Evolutionary conservation across 2,113 vertebrate genomes (phyloP), one percentile per base, ranked within the genome.

Genomic region (Podiceps cristatus): DNA sequence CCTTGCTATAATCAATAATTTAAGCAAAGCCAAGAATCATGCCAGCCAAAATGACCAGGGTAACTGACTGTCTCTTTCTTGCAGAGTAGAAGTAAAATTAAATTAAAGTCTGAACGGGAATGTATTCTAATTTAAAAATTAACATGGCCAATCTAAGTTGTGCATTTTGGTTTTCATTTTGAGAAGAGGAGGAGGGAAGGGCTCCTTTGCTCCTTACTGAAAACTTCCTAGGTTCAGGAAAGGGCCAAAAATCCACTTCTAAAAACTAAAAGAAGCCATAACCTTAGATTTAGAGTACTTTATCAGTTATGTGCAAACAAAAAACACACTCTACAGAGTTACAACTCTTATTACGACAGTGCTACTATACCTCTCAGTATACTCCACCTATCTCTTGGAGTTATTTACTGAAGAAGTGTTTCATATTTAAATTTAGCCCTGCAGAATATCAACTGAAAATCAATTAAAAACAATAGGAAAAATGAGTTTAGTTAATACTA

Each of bases 1-100:
- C 93, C 91, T 71, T 78, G 79, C 79, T 96, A 87, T 90, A 96
- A 98, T 98, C 98, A 97, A 98, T 98, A 98, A 97, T 97, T 98
- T 96, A 98, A 98, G 96, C 82, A 97, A 97, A 95, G 95, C 96
- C 96, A 97, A 97, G 96, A 98, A 95, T 95, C 75, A 79, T 83
- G 66, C 96, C 96, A 97, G 93, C 95, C 96, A 97, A 98, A 97
- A 97, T 87, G 93, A 95, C 89, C 82, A 93, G 71, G 72, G 84
- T 96, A 97, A 98, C 69, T 37, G 75, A 91, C 88, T 90, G 68
- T 79, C 87, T 74, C 62, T 95, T 83, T 73, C 66, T 63, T 59
- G 75, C 10, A 71, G 69, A 64, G 66, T 18, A 93, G 42, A 60
- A 88, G 58, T 52, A 96, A 98, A 98, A 98, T 94, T 94, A 94